Conservation (phyloP, 2,113 vertebrate genomes). For the Alexandromys fortis region DNA sequence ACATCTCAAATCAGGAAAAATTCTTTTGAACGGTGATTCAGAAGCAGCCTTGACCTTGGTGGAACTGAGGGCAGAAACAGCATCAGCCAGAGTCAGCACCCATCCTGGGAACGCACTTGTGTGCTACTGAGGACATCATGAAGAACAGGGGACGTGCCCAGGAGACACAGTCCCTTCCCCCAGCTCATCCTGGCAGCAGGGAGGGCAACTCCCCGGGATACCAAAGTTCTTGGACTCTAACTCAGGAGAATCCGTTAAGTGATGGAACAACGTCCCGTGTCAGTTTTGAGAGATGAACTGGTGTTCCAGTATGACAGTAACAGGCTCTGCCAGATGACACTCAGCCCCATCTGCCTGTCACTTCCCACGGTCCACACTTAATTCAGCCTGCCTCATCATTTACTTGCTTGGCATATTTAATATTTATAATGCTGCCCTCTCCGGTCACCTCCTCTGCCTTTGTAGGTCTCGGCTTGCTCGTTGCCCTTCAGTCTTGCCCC, state of each 20-base stretch:
- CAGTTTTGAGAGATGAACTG: not conserved
- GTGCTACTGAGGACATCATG: not conserved
- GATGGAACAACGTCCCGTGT: not conserved
- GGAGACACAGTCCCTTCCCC: not conserved
- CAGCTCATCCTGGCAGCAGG: not conserved
- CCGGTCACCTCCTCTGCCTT: not conserved
- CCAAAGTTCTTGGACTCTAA: not conserved
- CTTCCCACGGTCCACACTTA: too few relatives aligned
- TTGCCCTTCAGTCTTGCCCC: not conserved
- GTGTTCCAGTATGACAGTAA: not conserved
- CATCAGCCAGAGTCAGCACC: not conserved
- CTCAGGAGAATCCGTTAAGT: not conserved
- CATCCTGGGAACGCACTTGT: not conserved
- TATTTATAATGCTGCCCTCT: accelerated
- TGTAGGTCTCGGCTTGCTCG: not conserved
- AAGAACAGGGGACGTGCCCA: not conserved
- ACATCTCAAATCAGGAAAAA: not conserved
- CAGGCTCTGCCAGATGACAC: not conserved
- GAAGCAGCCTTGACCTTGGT: not conserved
- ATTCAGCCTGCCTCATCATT: not conserved
- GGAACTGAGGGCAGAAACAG: not conserved
- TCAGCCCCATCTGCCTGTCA: too few relatives aligned
- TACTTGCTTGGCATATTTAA: not conserved
- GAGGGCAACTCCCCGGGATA: not conserved
- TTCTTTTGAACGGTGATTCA: not conserved